phyloP scores from a whole-genome alignment of 2,113 vertebrate genomes.

The Tychaedon coryphoeus region DNA sequence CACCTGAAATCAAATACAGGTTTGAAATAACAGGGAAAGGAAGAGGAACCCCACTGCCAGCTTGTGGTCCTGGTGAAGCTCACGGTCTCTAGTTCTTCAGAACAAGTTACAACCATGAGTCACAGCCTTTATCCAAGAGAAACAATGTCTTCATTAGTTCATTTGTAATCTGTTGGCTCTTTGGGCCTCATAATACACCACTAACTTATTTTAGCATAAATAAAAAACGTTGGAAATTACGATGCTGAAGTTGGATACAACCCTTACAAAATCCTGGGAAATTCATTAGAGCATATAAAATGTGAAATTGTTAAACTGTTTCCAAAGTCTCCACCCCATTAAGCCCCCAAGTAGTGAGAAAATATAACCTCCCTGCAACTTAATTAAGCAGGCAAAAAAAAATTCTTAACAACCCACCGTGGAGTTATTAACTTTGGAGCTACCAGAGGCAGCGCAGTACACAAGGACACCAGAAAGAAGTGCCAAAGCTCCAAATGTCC shows the following conservation, averaged over 20 bases:
- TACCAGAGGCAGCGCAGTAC: not conserved
- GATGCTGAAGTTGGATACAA: not conserved
- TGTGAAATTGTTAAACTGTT: constrained; percentile 13
- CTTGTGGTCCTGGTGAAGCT: not conserved
- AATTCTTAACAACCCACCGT: not conserved
- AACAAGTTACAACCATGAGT: not conserved
- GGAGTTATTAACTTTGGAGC: not conserved
- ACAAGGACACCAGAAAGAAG: not conserved
- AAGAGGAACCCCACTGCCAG: not conserved
- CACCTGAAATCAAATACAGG: constrained; percentile 70
- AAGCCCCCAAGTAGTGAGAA: constrained; percentile 46
- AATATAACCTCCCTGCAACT: constrained; percentile 11
- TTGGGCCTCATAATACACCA: not conserved
- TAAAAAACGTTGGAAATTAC: constrained; percentile 46
- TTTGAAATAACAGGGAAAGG: not conserved
- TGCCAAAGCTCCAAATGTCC: not conserved
- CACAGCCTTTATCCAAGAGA: constrained; percentile 6
- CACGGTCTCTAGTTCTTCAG: not conserved
- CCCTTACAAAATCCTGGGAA: constrained; percentile 52
- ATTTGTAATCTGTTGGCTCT: constrained; percentile 27
- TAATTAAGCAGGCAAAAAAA: not conserved
- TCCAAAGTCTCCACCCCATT: constrained; percentile 51
- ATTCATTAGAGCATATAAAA: constrained; percentile 60
- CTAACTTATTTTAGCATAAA: constrained; percentile 45
- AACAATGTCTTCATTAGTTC: constrained; percentile 8